Evolutionary conservation across 2,797 vertebrate species (phyloP), one percentile per base, ranked within the genome.

Genomic region (Gambusia yucatana): DNA sequence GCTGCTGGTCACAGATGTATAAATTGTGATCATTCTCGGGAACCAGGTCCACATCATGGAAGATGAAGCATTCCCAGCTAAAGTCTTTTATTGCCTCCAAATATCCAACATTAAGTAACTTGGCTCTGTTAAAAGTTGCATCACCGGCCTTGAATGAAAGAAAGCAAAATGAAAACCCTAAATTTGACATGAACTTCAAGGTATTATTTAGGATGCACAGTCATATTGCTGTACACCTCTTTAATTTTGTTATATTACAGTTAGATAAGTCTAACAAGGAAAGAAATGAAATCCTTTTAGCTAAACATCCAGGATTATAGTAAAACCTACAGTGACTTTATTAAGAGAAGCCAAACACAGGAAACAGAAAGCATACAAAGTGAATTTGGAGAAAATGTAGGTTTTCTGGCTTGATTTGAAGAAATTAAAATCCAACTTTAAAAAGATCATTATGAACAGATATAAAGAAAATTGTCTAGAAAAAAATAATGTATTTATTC

Each of bases 41-140:
- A 82, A 99, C 93, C 82, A 99, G 93, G 88, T 99, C 98, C 81
- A 99, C 98, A 52, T 99, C 98, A 0, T 99, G 98, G 90, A 99
- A 98, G 89, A 99, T 95, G 84, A 99, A 99, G 83, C 98, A 99
- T 73, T 98, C 97, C 98, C 98, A 99, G 20, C 72, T 93, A 30
- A 92, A 94, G 90, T 99, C 97, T 88, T 97, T 99, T 75, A 99
- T 91, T 7, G 98, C 97, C 90, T 99, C 98, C 86, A 99, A 82
- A 87, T 97, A 99, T 6, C 98, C 98, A 48, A 98, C 93, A 70
- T 99, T 99, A 86, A 99, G 91, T 87, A 99, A 94, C 93, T 98
- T 99, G 85, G 98, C 98, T 80, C 98, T 96, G 91, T 99, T 99
- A 92, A 99, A 99, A 69, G 95, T 98, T 47, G 86, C 94, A 86